Evolutionary conservation across 1,140 invertebrate genomes (phyloP), one percentile per base, ranked within the genome.

Genomic region (Heliconius nattereri): DNA sequence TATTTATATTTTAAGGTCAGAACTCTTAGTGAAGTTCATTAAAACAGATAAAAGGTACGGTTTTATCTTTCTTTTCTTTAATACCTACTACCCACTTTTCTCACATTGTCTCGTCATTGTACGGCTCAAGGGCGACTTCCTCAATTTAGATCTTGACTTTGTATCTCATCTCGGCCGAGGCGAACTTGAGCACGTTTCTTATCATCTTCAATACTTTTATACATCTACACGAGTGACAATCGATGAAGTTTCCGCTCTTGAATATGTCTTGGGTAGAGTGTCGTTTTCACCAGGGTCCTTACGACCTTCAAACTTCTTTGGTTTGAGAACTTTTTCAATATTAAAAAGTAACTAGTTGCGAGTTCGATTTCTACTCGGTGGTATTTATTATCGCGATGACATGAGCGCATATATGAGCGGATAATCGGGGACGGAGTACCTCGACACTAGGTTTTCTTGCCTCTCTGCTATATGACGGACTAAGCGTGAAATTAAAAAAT

Each of bases 161-260:
- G 78, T 73, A 79, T 79, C 78, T 77, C 75, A 82, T 79, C 75
- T 71, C 23, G 45, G 26, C 78, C n/a, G 29, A 77, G 66, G 54
- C 74, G 77, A 76, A 76, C 81, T 82, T 82, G 29, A 82, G 81
- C 81, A 82, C 81, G 81, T 82, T 79, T 71, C 57, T 76, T 79
- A 79, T 82, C 78, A 26, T 66, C 60, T 66, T 26, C 60, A 16
- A 66, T 66, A 66, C 60, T 66, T 66, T 66, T 71, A 71, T 71
- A 71, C 35, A 32, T 32, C 3, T 32, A 71, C 71, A 71, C 11
- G 23, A 66, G 60, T 66, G n/a, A 29, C 13, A 66, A 66, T 66
- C 60, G 60, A 66, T 66, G 11, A 66, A 66, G 23, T 66, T 66
- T 1, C 60, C 6, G 9, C 23, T 66, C 60, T 66, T 29, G 60